Evolutionary conservation across 1,140 invertebrate species (phyloP).

Genomic region (Limonius californicus): DNA sequence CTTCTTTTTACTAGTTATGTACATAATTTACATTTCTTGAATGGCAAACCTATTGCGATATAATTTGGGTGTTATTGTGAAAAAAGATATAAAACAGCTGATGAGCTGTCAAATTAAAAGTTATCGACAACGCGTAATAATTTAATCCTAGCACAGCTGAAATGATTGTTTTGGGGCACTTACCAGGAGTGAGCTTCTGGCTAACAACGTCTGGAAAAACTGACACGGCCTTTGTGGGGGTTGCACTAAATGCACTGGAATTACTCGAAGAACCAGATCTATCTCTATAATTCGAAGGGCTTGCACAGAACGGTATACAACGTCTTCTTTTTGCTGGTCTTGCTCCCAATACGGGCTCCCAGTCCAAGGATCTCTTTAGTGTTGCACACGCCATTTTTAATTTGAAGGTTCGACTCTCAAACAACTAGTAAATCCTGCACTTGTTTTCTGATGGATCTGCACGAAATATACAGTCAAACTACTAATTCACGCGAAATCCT

Average conservation of each 20-base stretch:
- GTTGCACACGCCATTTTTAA: conserved; percentile 93
- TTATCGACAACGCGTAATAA: too few species aligned
- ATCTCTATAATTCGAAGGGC: conserved; percentile 49
- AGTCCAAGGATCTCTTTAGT: conserved; percentile 87
- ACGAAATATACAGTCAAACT: neutral
- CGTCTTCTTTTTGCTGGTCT: conserved; percentile 80
- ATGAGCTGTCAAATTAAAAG: too few species aligned
- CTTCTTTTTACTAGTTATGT: too few species aligned
- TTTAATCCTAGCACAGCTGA: too few species aligned
- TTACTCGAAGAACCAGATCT: conserved; percentile 19
- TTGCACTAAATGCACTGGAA: conserved; percentile 24
- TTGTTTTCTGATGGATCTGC: conserved; percentile 9
- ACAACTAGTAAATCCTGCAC: conserved; percentile 10
- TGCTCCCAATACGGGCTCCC: conserved; percentile 81
- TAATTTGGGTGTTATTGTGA: too few species aligned
- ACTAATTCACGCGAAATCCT: neutral
- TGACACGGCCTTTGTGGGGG: conserved; percentile 41
- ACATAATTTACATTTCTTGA: too few species aligned
- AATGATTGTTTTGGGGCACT: conserved; percentile 22
- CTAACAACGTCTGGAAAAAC: conserved; percentile 44
- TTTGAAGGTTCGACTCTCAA: conserved; percentile 32
- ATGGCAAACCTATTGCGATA: too few species aligned
- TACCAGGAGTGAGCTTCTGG: conserved; percentile 81
- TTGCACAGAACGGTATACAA: conserved; percentile 76
- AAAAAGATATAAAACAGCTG: too few species aligned